These are phyloP conservation scores for Caenorhabditis tropicalis DNA, from an alignment of 1,140 invertebrate genomes.

Conservation along the genomic window DNA sequence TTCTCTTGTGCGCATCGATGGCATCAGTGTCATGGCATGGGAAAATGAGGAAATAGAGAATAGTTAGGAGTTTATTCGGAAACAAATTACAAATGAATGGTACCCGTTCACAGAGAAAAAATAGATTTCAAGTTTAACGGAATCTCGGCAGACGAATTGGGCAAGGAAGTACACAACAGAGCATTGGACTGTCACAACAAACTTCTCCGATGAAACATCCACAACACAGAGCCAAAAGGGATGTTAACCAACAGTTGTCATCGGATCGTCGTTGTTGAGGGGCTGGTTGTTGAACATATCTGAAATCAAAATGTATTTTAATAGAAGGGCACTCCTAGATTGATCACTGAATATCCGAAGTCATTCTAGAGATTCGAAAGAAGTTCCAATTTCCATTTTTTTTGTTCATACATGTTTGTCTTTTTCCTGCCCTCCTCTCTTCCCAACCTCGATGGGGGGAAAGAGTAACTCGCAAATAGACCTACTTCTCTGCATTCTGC, in stretches of 20 bases:
- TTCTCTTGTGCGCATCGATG: slow-evolving; percentile 29
- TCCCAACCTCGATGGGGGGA: too few relatives aligned
- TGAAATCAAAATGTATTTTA: not conserved
- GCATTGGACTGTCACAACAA: slow-evolving; percentile 46
- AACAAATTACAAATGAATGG: too few relatives aligned
- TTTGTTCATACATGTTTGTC: too few relatives aligned
- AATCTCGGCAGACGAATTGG: slow-evolving; percentile 32
- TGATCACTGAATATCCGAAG: too few relatives aligned
- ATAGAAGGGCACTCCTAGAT: too few relatives aligned
- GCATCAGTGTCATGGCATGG: not conserved
- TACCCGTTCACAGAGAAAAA: not conserved
- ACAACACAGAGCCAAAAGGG: slow-evolving; percentile 45
- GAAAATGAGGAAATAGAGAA: not conserved
- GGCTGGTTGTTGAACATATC: slow-evolving; percentile 45
- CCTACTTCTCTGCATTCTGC: not conserved
- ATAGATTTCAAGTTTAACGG: not conserved
- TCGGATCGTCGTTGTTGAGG: slow-evolving; percentile 23
- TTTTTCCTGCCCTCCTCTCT: not conserved
- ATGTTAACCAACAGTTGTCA: slow-evolving; percentile 44
- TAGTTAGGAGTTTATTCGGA: too few relatives aligned
- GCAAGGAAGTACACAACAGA: slow-evolving; percentile 49
- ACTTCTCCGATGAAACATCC: slow-evolving; percentile 50
- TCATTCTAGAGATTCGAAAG: too few relatives aligned
- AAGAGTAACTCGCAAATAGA: slow-evolving; percentile 38
- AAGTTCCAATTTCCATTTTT: too few relatives aligned